Evolutionary conservation across 2,113 vertebrate genomes (phyloP).

Genomic region (Ammodytes dubius): DNA sequence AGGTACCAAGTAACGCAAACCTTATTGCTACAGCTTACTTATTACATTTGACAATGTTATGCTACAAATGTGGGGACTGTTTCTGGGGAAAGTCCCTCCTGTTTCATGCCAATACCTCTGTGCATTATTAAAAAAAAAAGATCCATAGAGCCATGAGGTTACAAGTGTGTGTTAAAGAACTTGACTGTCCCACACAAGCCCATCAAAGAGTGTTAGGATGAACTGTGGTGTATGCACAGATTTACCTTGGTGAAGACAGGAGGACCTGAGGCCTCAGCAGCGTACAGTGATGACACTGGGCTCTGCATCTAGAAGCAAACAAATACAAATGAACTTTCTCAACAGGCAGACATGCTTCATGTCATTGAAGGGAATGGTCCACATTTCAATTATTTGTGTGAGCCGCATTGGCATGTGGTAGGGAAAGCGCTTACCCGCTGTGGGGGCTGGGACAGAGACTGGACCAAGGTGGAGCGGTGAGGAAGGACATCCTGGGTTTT

Average conservation of each 20-base stretch:
- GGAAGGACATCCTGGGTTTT: constrained; percentile 85
- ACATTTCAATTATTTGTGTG: neutral
- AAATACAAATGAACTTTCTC: neutral
- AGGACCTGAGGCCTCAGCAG: constrained; percentile 82
- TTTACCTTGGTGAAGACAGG: constrained; percentile 93
- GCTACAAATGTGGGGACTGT: constrained; percentile 25
- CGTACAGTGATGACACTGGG: constrained; percentile 86
- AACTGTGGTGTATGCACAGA: neutral
- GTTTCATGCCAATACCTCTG: neutral
- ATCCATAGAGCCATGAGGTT: neutral
- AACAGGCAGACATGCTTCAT: neutral
- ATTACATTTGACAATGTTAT: constrained; percentile 7
- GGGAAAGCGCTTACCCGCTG: constrained; percentile 70
- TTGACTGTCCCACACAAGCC: neutral
- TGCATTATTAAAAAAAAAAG: neutral
- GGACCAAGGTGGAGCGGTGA: constrained; percentile 92
- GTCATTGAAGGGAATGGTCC: neutral
- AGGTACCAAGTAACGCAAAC: constrained; percentile 9
- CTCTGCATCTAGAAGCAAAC: constrained; percentile 88
- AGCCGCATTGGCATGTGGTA: neutral
- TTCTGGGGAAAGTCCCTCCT: neutral
- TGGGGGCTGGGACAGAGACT: constrained; percentile 88
- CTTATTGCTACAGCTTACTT: neutral
- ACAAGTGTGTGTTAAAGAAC: neutral
- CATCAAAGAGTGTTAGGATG: neutral